phyloP scores from a whole-genome alignment of 2,113 vertebrate genomes.

The Megaleporinus macrocephalus region DNA sequence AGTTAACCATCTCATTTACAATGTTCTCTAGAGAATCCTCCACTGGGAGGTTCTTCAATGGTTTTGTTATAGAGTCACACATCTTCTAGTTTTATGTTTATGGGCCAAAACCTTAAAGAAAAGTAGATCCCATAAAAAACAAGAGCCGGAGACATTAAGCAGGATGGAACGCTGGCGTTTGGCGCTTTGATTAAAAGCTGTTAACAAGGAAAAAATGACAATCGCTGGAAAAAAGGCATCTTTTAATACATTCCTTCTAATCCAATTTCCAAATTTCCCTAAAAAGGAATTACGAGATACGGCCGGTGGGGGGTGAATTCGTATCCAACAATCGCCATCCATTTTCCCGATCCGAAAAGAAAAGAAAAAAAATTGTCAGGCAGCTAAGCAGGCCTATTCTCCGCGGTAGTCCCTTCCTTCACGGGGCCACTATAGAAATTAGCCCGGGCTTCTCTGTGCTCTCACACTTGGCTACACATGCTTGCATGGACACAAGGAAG shows the following conservation, averaged over 20 bases:
- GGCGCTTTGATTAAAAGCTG: slow-evolving; percentile 29
- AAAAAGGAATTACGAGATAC: slow-evolving; percentile 60
- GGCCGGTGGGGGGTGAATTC: slow-evolving; percentile 57
- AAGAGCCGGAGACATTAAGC: no score
- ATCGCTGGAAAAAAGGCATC: slow-evolving; percentile 6
- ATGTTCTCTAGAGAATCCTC: no score
- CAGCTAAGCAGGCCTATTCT: slow-evolving; percentile 95
- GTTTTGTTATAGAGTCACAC: no score
- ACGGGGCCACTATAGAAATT: slow-evolving; percentile 99
- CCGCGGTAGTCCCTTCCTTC: slow-evolving; percentile 88
- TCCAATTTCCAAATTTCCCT: slow-evolving; percentile 53
- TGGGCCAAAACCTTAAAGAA: no score
- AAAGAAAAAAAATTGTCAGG: slow-evolving; percentile 80
- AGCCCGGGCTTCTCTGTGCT: slow-evolving; percentile 98
- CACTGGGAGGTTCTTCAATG: no score
- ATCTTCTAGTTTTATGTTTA: no score
- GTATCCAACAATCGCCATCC: slow-evolving; percentile 74
- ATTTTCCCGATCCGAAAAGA: slow-evolving; percentile 75
- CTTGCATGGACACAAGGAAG: slow-evolving; percentile 98
- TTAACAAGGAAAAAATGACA: slow-evolving; percentile 40
- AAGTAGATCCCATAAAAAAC: no score
- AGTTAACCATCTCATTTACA: no score
- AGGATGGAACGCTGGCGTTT: slow-evolving; percentile 3
- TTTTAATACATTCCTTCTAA: slow-evolving; percentile 56
- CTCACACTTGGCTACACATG: slow-evolving; percentile 99